Base-by-base conservation (phyloP, 2,797 vertebrate species). In the Limnodromus scolopaceus region DNA sequence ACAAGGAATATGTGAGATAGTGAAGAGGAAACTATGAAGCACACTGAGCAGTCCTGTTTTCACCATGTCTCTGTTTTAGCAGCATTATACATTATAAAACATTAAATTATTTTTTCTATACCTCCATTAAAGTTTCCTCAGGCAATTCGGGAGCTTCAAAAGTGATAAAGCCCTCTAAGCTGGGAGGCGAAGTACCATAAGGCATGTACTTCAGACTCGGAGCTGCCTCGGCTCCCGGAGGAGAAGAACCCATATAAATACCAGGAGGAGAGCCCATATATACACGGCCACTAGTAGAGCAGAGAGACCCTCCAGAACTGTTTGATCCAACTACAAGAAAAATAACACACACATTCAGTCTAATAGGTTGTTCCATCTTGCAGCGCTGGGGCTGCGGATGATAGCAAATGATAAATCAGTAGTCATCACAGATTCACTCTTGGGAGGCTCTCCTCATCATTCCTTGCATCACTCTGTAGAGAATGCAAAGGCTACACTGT, bases 91-190 rank as follows among this genome's bases (percentile, higher is more conserved):
- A 64, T 76, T 36, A 84, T n/a, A 92, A 86, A 90, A 94, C 15
- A 60, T 45, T 7, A 84, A 65, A 88, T 78, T 7, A 54, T 68
- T 87, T 88, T 65, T 94, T 86, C 49, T 75, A n/a, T 97, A 99
- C 99, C 99, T 99, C 99, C 99, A 99, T 99, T 78, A 99, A 98
- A 1, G 99, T 99, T 97, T 99, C 99, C 94, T 99, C 99, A 1
- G 99, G 99, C 88, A 99, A 98, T 97, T 99, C 99, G 0, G 99
- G 99, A 63, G 99, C 99, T 97, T 99, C 99, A 36, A 99, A 99
- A 48, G 99, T 99, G 97, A 99, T 99, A 95, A 99, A 99, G 23
- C 99, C 99, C 72, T 99, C 99, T 84, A 99, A 97, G 97, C 99
- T 99, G 58, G 99, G 99, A 48, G 99, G 99, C 6, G 99, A 99